Evolutionary conservation across 1,140 invertebrate species (phyloP).

Genomic region (Camponotus pennsylvanicus): DNA sequence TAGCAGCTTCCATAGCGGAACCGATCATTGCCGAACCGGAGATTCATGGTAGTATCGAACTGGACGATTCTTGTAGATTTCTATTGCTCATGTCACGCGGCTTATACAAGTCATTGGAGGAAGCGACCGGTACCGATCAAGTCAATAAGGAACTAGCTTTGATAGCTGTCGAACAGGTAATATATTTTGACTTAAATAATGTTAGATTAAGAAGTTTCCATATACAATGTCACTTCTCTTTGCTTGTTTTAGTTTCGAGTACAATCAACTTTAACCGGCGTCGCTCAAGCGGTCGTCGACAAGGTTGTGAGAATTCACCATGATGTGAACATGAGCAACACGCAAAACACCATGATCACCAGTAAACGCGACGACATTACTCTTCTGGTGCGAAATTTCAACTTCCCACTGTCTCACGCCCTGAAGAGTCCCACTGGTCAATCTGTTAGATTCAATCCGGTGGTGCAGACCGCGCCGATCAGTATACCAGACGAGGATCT

Average conservation of each 20-base stretch:
- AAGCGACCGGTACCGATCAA: conserved; percentile 92
- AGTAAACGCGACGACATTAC: conserved; percentile 93
- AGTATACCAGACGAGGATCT: conserved; percentile 70
- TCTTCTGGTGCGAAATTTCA: conserved; percentile 94
- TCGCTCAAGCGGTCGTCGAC: conserved; percentile 95
- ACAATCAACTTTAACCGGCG: conserved; percentile 92
- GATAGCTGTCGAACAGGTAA: conserved; percentile 92
- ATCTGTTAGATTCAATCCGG: conserved; percentile 88
- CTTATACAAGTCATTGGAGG: conserved; percentile 93
- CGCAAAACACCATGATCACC: conserved; percentile 84
- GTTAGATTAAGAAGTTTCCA: not conserved
- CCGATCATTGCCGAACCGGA: conserved; percentile 95
- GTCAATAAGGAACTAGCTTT: conserved; percentile 93
- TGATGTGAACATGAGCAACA: conserved; percentile 91
- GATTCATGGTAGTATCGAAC: conserved; percentile 92
- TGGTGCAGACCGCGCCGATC: conserved; percentile 85
- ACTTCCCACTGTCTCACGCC: conserved; percentile 91
- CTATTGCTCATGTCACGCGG: conserved; percentile 95
- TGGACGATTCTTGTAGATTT: conserved; percentile 94
- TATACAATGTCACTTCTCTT: conserved; percentile 39
- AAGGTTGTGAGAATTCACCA: conserved; percentile 94
- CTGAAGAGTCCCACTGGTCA: conserved; percentile 86
- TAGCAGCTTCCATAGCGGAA: conserved; percentile 89
- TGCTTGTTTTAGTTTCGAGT: conserved; percentile 89
- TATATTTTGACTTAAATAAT: not conserved